These are phyloP conservation scores for Aproaerema taeniolella DNA, from an alignment of 2,888 invertebrate species.

Conservation along the genomic window DNA sequence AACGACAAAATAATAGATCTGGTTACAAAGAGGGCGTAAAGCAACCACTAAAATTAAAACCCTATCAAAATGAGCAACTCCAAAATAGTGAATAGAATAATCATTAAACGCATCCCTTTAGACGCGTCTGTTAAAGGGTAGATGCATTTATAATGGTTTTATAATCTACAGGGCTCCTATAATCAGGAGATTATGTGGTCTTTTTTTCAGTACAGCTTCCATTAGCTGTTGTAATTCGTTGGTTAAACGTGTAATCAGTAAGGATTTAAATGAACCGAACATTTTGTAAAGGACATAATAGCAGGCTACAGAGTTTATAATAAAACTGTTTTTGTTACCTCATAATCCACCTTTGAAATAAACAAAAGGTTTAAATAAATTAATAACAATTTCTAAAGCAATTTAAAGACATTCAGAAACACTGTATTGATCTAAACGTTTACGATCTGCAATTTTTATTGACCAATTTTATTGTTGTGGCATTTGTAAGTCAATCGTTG, in stretches of 20 bases:
- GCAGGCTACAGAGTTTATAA: too few species aligned
- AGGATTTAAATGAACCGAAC: conserved; percentile 42
- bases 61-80: conserved; percentile 42
- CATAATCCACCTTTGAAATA: not conserved
- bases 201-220: conserved; percentile 71
- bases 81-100: conserved; percentile 45
- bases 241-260: conserved; percentile 56
- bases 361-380: not conserved
- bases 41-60: conserved; percentile 38
- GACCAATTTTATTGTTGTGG: conserved; percentile 1
- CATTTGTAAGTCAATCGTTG: conserved; percentile 18
- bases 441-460: too few species aligned
- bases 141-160: conserved; percentile 70
- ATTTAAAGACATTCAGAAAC: not conserved
- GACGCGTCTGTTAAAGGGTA: conserved; percentile 62
- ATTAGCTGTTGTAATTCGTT: conserved; percentile 52
- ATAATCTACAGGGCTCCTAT: conserved; percentile 56
- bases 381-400: conserved; percentile 1
- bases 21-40: conserved; percentile 29
- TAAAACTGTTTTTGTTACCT: too few species aligned
- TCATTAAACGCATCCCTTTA: conserved; percentile 41
- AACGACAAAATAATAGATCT: conserved; percentile 17
- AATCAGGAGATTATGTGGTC: conserved; percentile 65
- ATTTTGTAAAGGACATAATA: conserved; percentile 58
- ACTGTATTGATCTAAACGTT: too few species aligned